Evolutionary conservation across 2,888 invertebrate species (phyloP), one percentile per base, ranked within the genome.

Genomic region (Melikaiella ostensackeni): DNA sequence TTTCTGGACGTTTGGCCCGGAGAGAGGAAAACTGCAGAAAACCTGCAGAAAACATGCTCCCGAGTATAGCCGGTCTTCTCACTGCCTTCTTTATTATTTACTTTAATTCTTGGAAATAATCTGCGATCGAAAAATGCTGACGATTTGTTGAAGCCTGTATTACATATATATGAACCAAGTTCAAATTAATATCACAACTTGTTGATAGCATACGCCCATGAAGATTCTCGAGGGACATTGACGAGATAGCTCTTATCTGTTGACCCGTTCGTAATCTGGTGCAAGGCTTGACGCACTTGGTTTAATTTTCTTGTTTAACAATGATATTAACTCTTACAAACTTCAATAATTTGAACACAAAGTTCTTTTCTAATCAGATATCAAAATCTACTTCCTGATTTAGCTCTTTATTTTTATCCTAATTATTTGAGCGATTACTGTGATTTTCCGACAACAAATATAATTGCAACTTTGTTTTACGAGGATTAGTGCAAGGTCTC

Each of bases 281-380:
- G 66, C 66, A 66, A 66, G 66, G 66, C 30, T 70, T 70, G 70
- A 33, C 30, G 70, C 70, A 70, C 50, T 70, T 70, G 50, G 70
- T 70, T 70, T 70, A 50, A 70, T 70, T 70, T 70, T 70, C 70
- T 42, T 33, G 30, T 70, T 70, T 70, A 50, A 70, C 70, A 70
- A 70, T n/a, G 30, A 70, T 70, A 33, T 50, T 33, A 50, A 30
- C 11, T n/a, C n/a, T n/a, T n/a, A n/a, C n/a, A n/a, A n/a, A n/a
- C n/a, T n/a, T n/a, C n/a, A n/a, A 30, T 30, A n/a, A 8, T n/a
- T 50, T 2, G 6, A n/a, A n/a, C 50, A 50, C 2, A 9, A 9
- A 50, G 9, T 55, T 21, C 1, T 55, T 55, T 11, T 55, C 9
- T 21, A 8, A 55, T 55, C 21, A 21, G n/a, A 50, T 9, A 9